Evolutionary conservation across 2,888 invertebrate species (phyloP), one percentile per base, ranked within the genome.

Genomic region (Stenichneumon culpator): DNA sequence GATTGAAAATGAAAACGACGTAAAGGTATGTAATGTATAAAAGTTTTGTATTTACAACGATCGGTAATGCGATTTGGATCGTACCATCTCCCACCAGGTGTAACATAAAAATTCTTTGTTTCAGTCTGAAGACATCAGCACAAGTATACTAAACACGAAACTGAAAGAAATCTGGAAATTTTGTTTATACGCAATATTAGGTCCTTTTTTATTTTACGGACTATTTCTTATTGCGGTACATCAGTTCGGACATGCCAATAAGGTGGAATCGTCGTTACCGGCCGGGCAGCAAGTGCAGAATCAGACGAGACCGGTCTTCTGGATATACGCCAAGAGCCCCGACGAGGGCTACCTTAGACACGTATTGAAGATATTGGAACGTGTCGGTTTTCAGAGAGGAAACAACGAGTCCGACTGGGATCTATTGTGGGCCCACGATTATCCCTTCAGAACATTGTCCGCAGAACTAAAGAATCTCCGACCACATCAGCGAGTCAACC

Each of bases 381-480:
- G 97, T 86, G 93, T 97, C 16, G 98, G 98, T 0, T 98, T 96
- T 90, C 94, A 95, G 79, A 95, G 96, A 87, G 95, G 95, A 0
- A 93, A 94, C 0, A 93, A 94, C 50, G 94, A 95, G 0, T 94
- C 95, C 0, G 95, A 96, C 1, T 99, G 99, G 98, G 96, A 97
- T 92, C 95, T 99, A 0, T 94, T 99, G 11, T 99, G 99, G 99
- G 97, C 98, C 0, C 98, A 99, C 93, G 98, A 98, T 90, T 99
- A 98, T 93, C 99, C 99, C 0, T 99, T 98, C 91, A 93, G 95
- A 77, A 93, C 92, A 0, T 92, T 97, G 11, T 95, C 95, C 75
- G 91, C 94, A 0, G 94, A 94, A 78, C 90, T 97, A 47, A 95
- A 95, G 82, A 95, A 95, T 84, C 93, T 98, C 11, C 95, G 96